Conservation (phyloP, 2,888 invertebrate species). For the Yponomeuta cagnagella region DNA sequence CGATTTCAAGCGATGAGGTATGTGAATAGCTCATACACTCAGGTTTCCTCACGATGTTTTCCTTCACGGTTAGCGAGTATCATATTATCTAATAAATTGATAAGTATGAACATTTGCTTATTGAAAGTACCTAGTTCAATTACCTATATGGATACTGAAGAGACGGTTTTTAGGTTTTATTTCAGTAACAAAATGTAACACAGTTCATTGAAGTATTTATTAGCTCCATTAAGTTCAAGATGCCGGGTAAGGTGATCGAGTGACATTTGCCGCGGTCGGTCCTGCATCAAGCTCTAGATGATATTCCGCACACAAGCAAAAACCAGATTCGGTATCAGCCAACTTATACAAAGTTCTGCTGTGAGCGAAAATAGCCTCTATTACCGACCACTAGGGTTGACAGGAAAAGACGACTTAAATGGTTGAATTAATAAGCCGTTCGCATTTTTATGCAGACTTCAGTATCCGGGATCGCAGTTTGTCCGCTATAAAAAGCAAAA, state of each 20-base stretch:
- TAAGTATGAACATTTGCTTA: too few species aligned
- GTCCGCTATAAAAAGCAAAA: conserved; percentile 7
- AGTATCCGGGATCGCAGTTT: conserved; percentile 15
- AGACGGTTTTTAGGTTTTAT: neutral
- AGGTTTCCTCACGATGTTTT: too few species aligned
- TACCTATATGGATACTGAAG: too few species aligned
- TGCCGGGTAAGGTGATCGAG: conserved; percentile 57
- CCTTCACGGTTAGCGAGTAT: too few species aligned
- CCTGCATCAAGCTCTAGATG: conserved; percentile 31
- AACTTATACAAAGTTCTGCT: neutral
- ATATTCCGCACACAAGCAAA: conserved; percentile 27
- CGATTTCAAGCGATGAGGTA: too few species aligned
- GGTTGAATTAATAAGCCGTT: conserved; percentile 8
- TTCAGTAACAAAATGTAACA: neutral
- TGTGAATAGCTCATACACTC: too few species aligned
- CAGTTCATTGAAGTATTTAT: neutral
- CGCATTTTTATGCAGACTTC: conserved; percentile 12
- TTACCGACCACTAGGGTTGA: neutral
- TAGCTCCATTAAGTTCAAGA: neutral
- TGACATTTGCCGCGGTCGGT: conserved; percentile 55
- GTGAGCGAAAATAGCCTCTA: neutral
- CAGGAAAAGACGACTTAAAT: neutral
- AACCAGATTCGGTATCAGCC: neutral
- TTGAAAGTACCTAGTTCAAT: too few species aligned
- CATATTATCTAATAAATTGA: too few species aligned